phyloP scores from a whole-genome alignment of 2,888 invertebrate genomes.

The Hylaea fasciaria region DNA sequence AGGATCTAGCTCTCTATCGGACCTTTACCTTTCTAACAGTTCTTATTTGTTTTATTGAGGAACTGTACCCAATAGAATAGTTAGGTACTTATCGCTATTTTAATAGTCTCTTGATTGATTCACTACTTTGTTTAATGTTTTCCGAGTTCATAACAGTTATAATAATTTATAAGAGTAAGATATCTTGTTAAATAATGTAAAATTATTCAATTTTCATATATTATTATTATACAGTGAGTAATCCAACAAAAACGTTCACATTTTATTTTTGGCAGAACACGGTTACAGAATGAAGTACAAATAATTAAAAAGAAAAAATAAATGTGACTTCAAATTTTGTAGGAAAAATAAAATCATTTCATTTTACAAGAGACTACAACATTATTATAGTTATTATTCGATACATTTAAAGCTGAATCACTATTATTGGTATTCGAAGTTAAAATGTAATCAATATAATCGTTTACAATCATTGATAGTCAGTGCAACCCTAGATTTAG shows the following conservation, averaged over 20 bases:
- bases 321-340: no score
- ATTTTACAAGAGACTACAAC: no score
- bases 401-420: not conserved
- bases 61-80: constrained; percentile 30
- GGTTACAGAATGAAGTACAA: no score
- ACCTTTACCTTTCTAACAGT: constrained; percentile 31
- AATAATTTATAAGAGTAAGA: no score
- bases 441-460: constrained; percentile 16
- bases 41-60: constrained; percentile 23
- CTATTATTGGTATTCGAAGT: not conserved
- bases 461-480: constrained; percentile 40
- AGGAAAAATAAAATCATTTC: no score
- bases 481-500: constrained; percentile 74
- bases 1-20: constrained; percentile 49
- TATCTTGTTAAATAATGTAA: no score
- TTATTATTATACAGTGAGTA: no score
- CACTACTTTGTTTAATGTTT: constrained; percentile 7
- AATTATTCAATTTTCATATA: no score
- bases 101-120: constrained; percentile 24
- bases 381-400: not conserved
- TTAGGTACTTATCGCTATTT: constrained; percentile 15
- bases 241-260: no score
- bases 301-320: no score
- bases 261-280: no score
- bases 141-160: no score